Evolutionary conservation across 2,113 vertebrate species (phyloP), one percentile per base, ranked within the genome.

Genomic region (Ctenomys sociabilis): DNA sequence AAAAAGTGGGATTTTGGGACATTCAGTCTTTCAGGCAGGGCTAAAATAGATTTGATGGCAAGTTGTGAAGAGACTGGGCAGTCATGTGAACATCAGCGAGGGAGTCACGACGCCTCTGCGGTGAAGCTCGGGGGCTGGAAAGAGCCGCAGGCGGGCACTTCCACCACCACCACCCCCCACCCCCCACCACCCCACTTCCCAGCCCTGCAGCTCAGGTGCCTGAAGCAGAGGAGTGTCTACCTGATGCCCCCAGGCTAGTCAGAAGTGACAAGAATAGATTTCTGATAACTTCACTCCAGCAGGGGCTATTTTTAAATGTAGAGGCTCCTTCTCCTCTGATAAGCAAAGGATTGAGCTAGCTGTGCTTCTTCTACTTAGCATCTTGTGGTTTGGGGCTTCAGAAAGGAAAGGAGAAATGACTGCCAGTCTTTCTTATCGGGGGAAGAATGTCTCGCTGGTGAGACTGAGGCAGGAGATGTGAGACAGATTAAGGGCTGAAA

Each of bases 271-370:
- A 64, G 64, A 96, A 91, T 70, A 96, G 92, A 80, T 70, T 94
- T 93, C 28, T 86, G 93, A 75, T 91, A 75, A 54, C 7, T 83
- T 66, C 86, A 85, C 54, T 86, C 86, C 26, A 61, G 87, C 63
- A 35, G 68, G 57, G 16, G 21, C 54, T 94, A 90, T 96, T 96
- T 97, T 97, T 95, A 94, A 84, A 95, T 75, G 43, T 64, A 84
- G 61, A 91, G 49, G 68, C 68, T 85, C 61, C 87, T 96, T 91
- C 57, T 91, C 89, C 96, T 72, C 4, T 32, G 66, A 78, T 93
- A 91, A 94, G 93, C 89, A 93, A 96, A 95, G 52, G 91, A 81
- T 14, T 75, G 92, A 94, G 81, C 21, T 28, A 94, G 81, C 21
- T 28, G 7, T 57, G 78, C 66, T 37, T 49, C 28, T 86, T 63